These are phyloP conservation scores for Cosmorhoe ocellata DNA, from an alignment of 2,888 invertebrate genomes.

Conservation along the genomic window DNA sequence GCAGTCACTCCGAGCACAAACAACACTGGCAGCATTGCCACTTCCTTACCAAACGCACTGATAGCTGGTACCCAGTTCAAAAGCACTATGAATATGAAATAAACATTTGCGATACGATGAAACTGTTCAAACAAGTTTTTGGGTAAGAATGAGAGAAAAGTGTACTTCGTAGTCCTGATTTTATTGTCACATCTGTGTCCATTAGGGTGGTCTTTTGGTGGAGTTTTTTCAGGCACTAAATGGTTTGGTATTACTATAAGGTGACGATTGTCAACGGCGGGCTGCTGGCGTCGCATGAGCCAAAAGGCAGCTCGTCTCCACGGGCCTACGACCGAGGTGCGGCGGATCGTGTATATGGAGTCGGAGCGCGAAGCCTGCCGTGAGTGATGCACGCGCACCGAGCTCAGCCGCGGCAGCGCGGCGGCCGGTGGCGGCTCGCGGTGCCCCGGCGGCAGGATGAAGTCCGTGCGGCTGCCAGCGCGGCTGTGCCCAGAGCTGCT, in stretches of 20 bases:
- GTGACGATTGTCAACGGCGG: constrained; percentile 86
- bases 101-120: constrained; percentile 98
- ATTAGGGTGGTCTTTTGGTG: constrained; percentile 91
- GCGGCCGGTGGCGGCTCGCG: constrained; percentile 82
- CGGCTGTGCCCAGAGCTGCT: constrained; percentile 86
- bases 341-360: constrained; percentile 93
- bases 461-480: constrained; percentile 93
- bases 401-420: constrained; percentile 68
- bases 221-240: constrained; percentile 90
- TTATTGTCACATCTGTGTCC: constrained; percentile 91
- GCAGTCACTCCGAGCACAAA: constrained; percentile 97
- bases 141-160: constrained; percentile 95
- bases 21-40: constrained; percentile 96
- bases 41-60: constrained; percentile 97
- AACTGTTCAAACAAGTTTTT: constrained; percentile 98
- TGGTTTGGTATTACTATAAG: constrained; percentile 92
- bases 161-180: constrained; percentile 97
- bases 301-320: constrained; percentile 86
- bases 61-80: constrained; percentile 98
- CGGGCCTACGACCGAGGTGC: constrained; percentile 86
- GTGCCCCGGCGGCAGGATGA: constrained; percentile 93
- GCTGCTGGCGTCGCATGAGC: constrained; percentile 83
- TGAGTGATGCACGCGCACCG: constrained; percentile 85
- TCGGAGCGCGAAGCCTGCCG: constrained; percentile 95
- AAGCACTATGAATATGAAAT: constrained; percentile 97